Evolutionary conservation across 2,888 invertebrate genomes (phyloP).

Genomic region (Epirrita christyi): DNA sequence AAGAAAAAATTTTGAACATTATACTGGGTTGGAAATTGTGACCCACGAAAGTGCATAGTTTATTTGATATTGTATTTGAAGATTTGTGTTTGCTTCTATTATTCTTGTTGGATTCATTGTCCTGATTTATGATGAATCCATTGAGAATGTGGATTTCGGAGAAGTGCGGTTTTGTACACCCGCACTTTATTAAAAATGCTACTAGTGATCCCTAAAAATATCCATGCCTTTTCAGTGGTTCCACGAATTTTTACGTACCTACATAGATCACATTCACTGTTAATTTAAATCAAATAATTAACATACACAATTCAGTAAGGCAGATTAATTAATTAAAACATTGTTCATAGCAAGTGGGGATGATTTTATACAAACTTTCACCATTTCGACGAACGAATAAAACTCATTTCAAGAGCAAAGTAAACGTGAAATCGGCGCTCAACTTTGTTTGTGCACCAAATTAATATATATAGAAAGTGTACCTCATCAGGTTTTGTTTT

Average conservation of each 20-base stretch:
- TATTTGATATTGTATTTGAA: no score
- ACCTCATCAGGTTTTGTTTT: slow-evolving; percentile 17
- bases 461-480: slow-evolving; percentile 31
- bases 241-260: slow-evolving; percentile 19
- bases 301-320: slow-evolving; percentile 34
- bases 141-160: no score
- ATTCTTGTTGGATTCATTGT: no score
- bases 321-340: slow-evolving; percentile 48
- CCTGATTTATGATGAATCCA: no score
- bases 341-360: slow-evolving; percentile 41
- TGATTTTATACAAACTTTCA: slow-evolving; percentile 41
- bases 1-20: slow-evolving; percentile 61
- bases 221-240: slow-evolving; percentile 14
- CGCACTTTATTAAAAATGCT: no score
- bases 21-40: slow-evolving; percentile 60
- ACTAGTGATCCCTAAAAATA: no score
- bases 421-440: slow-evolving; percentile 38
- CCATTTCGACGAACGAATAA: slow-evolving; percentile 36
- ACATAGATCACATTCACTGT: slow-evolving; percentile 34
- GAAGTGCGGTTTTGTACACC: no score
- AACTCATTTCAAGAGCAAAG: slow-evolving; percentile 39
- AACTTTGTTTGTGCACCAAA: slow-evolving; percentile 36
- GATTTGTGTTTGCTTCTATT: no score
- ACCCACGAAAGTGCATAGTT: no score
- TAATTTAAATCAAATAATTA: slow-evolving; percentile 45